phyloP scores from a whole-genome alignment of 2,113 vertebrate genomes.

The Mustelus asterias region DNA sequence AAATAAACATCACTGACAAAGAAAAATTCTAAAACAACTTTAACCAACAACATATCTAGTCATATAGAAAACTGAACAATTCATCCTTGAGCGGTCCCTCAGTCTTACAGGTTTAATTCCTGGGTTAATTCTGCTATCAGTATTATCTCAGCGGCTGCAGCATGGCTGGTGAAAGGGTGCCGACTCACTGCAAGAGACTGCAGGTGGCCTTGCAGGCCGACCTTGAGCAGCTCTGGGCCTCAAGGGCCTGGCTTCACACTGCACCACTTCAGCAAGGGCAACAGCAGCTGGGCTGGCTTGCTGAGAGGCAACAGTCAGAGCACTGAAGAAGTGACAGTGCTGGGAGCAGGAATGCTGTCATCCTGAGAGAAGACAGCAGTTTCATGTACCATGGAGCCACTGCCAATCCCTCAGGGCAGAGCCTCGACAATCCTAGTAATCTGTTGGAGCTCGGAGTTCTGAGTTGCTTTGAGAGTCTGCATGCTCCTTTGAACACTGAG shows the following conservation, averaged over 20 bases:
- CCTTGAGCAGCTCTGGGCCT: background rate
- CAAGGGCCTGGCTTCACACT: background rate
- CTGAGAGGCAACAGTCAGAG: background rate
- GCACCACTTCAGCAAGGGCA: background rate
- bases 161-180: background rate
- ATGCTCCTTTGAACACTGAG: no score
- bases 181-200: background rate
- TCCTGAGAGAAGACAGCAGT: no score
- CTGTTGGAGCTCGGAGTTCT: no score
- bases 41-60: background rate
- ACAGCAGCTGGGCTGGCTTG: background rate
- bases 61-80: no score
- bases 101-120: background rate
- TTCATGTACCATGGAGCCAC: no score
- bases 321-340: background rate
- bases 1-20: background rate
- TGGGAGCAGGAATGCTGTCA: background rate
- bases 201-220: background rate
- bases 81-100: no score
- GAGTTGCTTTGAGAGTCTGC: no score
- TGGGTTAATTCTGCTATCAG: background rate
- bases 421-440: no score
- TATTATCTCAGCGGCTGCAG: background rate
- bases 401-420: no score
- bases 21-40: background rate